Evolutionary conservation across 2,797 vertebrate species (phyloP).

Genomic region (Botia almorhae): DNA sequence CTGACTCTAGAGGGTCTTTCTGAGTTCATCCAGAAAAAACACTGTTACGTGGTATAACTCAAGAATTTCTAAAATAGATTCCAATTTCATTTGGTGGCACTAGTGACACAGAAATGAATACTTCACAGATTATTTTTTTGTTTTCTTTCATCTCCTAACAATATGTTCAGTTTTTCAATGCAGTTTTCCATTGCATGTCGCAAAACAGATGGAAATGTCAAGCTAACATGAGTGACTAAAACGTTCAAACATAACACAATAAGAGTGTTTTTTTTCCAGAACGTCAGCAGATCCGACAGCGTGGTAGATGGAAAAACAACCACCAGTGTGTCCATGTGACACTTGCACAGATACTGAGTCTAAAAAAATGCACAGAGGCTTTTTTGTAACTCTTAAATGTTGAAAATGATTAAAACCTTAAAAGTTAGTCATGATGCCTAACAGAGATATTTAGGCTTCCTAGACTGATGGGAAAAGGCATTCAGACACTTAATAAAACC

Average conservation of each 20-base stretch:
- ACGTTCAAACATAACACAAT: conserved; percentile 51
- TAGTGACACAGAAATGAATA: conserved; percentile 14
- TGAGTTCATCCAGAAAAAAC: background rate
- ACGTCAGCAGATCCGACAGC: conserved; percentile 4
- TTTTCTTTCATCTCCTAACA: conserved; percentile 53
- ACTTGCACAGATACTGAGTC: background rate
- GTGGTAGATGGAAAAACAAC: conserved; percentile 3
- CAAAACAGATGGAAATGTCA: conserved; percentile 48
- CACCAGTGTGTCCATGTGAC: conserved; percentile 9
- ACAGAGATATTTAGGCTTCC: background rate
- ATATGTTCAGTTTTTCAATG: conserved; percentile 44
- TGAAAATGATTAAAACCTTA: background rate
- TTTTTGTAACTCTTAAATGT: background rate
- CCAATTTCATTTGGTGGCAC: background rate
- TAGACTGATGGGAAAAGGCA: background rate
- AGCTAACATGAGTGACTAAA: conserved; percentile 50
- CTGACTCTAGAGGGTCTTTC: background rate
- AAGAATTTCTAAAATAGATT: background rate
- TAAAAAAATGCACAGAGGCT: background rate
- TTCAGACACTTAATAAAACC: background rate
- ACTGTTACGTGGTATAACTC: background rate
- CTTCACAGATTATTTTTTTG: background rate
- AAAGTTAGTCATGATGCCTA: background rate
- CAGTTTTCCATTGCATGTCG: conserved; percentile 54
- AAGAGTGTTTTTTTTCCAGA: conserved; percentile 54